Percentiles rank a stretch among this genome's conserved stretches.
Evolutionary conservation across 1,140 invertebrate species (phyloP).

Genomic region (Atta texana): DNA sequence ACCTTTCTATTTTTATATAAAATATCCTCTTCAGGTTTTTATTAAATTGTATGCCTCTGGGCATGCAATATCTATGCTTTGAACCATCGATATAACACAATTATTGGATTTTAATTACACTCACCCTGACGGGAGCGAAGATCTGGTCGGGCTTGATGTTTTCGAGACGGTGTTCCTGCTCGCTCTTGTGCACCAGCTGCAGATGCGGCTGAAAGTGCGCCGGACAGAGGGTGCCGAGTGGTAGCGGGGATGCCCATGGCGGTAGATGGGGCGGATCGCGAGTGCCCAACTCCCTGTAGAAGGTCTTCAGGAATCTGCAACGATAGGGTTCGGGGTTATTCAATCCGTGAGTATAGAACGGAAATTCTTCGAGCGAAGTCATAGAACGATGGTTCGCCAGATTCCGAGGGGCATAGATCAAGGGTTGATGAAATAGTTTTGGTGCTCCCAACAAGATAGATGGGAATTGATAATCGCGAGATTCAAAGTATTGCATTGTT

Average conservation of each 20-base stretch:
- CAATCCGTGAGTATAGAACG: slow-evolving; percentile 40
- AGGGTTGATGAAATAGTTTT: slow-evolving; percentile 52
- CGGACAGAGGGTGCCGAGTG: slow-evolving; percentile 83
- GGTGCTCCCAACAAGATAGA: slow-evolving; percentile 26
- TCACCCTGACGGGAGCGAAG: slow-evolving; percentile 84
- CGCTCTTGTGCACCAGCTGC: slow-evolving; percentile 82
- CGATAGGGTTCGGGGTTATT: slow-evolving; percentile 36
- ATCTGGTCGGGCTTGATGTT: slow-evolving; percentile 85
- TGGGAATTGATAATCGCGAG: background rate
- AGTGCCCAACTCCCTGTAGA: slow-evolving; percentile 84
- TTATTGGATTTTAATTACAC: slow-evolving; percentile 57
- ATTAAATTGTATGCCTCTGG: background rate
- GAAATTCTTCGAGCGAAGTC: slow-evolving; percentile 54
- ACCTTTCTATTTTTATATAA: background rate
- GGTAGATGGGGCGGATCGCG: slow-evolving; percentile 84
- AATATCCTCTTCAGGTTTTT: background rate
- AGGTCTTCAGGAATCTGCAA: slow-evolving; percentile 83
- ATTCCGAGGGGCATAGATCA: slow-evolving; percentile 10
- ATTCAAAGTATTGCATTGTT: slow-evolving; percentile 32
- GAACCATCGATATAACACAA: background rate
- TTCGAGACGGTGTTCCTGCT: slow-evolving; percentile 82
- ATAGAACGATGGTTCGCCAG: slow-evolving; percentile 4
- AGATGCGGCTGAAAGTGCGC: slow-evolving; percentile 85
- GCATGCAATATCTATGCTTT: background rate
- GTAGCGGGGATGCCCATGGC: slow-evolving; percentile 83